A percentile compares a stretch with the other conserved stretches of the same genome.
Evolutionary conservation across 1,140 invertebrate species (phyloP).

Genomic region (Neodiprion fabricii): DNA sequence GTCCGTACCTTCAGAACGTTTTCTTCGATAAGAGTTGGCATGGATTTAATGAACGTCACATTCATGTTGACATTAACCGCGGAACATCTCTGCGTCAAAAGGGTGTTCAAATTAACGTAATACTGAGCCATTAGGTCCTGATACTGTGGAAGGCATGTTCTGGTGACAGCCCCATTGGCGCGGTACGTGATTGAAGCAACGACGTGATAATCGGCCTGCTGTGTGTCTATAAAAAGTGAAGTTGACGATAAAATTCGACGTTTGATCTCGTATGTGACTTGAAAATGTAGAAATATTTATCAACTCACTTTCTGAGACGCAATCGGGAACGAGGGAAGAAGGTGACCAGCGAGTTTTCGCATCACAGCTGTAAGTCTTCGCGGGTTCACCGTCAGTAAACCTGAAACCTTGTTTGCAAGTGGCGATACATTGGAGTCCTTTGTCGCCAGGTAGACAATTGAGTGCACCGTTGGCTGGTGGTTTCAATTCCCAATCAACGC

Average conservation of each 20-base stretch:
- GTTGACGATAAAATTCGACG: slow-evolving; percentile 15
- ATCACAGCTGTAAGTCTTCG: slow-evolving; percentile 87
- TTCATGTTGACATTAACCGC: slow-evolving; percentile 95
- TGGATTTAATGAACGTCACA: slow-evolving; percentile 85
- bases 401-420: slow-evolving; percentile 90
- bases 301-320: slow-evolving; percentile 84
- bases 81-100: slow-evolving; percentile 90
- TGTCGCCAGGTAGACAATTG: slow-evolving; percentile 83
- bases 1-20: slow-evolving; percentile 75
- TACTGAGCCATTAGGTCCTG: slow-evolving; percentile 82
- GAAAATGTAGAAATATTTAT: slow-evolving; percentile 8
- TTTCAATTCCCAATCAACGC: slow-evolving; percentile 92
- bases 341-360: slow-evolving; percentile 81
- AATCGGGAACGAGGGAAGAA: slow-evolving; percentile 88
- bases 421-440: slow-evolving; percentile 86
- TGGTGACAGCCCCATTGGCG: slow-evolving; percentile 85
- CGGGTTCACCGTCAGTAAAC: slow-evolving; percentile 88
- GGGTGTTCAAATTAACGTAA: slow-evolving; percentile 79
- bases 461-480: slow-evolving; percentile 87
- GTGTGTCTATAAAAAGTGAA: slow-evolving; percentile 72
- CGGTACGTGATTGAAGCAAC: slow-evolving; percentile 88
- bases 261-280: background rate
- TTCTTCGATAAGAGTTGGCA: slow-evolving; percentile 79
- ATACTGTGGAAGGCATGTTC: slow-evolving; percentile 85
- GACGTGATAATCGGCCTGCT: slow-evolving; percentile 93